Base-by-base conservation (phyloP, 2,888 invertebrate genomes). In the Drosophila crucigera region DNA sequence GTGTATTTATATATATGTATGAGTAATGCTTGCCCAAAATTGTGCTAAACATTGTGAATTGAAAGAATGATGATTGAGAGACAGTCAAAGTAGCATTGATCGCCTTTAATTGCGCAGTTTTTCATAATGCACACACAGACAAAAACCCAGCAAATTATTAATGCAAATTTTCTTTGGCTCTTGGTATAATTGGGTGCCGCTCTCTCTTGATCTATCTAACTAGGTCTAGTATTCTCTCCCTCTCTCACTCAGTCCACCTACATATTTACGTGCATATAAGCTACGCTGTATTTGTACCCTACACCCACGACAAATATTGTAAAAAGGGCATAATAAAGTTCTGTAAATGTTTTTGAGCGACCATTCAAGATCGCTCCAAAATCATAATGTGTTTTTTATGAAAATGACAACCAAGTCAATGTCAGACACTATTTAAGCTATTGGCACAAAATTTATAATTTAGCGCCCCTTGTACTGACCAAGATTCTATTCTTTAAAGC, bases 61-160 rank as follows among this genome's bases (percentile, higher is more conserved):
- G 41, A 64, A 64, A 47, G 65, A 59, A 65, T 65, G 50, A 31
- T 22, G 52, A 64, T 78, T 77, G 78, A 68, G 73, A 63, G 35
- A 63, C 62, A 62, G 78, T 66, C 62, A 64, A 73, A 66, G 60
- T 64, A 53, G 55, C 74, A 66, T 54, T 82, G 82, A 78, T 68
- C 68, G 73, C 70, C 72, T 64, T 72, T 83, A 90, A 90, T 83
- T 85, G 89, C 89, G 89, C 90, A 90, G 75, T 88, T 87, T 87
- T 63, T 73, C 67, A 73, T 59, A 64, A 49, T 62, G 43, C 59
- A 59, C 47, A 69, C 33, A 56, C 69, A 60, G 31, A 60, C 64
- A 56, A 25, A 31, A 63, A 50, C 54, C 37, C 50, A 68, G 53
- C 62, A 80, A 62, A 81, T 82, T 75, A 82, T 78, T 82, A 81